Base-by-base conservation (phyloP, 2,113 vertebrate genomes). In the Rhynchomys soricoides region DNA sequence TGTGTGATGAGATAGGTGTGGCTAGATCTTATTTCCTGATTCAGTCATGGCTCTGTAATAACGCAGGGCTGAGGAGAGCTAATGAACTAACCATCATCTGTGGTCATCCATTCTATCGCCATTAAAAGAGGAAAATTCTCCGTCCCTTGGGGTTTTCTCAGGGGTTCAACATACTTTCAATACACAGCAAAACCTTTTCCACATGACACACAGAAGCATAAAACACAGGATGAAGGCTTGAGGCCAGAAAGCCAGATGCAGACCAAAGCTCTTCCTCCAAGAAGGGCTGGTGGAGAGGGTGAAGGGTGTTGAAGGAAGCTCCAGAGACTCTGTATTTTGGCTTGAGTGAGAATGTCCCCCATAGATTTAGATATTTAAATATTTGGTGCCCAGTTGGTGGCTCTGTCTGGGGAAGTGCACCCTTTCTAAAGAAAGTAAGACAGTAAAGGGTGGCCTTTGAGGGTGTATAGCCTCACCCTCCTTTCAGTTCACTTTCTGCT, bases 271-370 rank as follows among this genome's bases (percentile, higher is more conserved):
- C 29, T 48, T 22, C 59, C 59, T 59, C 34, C 11, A 1, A 31
- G 29, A 10, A 31, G 0, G 77, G 4, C 1, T 66, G 64, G 64
- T 31, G 4, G 11, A 4, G 3, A 29, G 10, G 12, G 64, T 3
- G 64, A 1, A 29, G 62, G 7, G 24, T 64, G 9, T 11, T 64
- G 16, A 78, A 3, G 10, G 24, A 22, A 86, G 71, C 34, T 43
- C 71, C 9, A 34, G 37, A 50, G 55, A 62, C 10, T 31, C 4
- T 37, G 29, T 43, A 13, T 5, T 82, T 24, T 40, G 52, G 21
- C 1, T 81, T 81, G 52, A 55, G 57, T n/a, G 50, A 57, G 52
- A 81, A 57, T 13, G 19, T 57, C 78, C 50, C 50, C 52, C 21
- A 55, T n/a, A 37, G 34, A 37, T 11, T 57, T 37, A 57, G 78